phyloP scores from a whole-genome alignment of 2,888 invertebrate species.

The Tanytarsus gracilentus region DNA sequence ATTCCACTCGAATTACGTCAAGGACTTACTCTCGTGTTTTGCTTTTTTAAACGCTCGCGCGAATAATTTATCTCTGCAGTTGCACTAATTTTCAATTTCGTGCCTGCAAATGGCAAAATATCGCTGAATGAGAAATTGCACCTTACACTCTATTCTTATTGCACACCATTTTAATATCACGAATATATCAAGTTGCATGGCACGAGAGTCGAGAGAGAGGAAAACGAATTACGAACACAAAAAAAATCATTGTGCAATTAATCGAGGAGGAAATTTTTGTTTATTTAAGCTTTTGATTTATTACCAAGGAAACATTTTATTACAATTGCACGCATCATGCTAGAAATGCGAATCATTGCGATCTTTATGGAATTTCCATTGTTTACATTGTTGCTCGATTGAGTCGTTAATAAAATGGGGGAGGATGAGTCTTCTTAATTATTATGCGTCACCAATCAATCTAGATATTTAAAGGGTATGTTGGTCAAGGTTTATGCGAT shows the following conservation, averaged over 20 bases:
- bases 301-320: too few relatives aligned
- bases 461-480: too few relatives aligned
- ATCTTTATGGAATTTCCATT: too few relatives aligned
- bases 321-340: too few relatives aligned
- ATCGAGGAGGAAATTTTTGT: background rate
- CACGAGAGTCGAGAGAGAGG: background rate
- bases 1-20: conserved; percentile 6
- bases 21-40: background rate
- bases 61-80: conserved; percentile 1
- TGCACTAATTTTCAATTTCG: conserved; percentile 2
- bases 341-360: too few relatives aligned
- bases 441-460: too few relatives aligned
- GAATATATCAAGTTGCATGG: conserved; percentile 1
- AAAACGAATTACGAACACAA: background rate
- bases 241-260: background rate
- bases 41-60: background rate
- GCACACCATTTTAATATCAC: background rate
- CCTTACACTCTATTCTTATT: background rate
- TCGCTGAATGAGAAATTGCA: background rate
- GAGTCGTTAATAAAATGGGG: too few relatives aligned
- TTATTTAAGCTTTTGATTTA: too few relatives aligned
- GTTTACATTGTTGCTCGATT: too few relatives aligned
- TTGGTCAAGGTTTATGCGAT: conserved; percentile 12
- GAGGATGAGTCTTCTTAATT: too few relatives aligned
- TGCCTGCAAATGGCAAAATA: background rate